Evolutionary conservation across 2,797 vertebrate species (phyloP), one percentile per base, ranked within the genome.

Genomic region (Tenualosa ilisha): DNA sequence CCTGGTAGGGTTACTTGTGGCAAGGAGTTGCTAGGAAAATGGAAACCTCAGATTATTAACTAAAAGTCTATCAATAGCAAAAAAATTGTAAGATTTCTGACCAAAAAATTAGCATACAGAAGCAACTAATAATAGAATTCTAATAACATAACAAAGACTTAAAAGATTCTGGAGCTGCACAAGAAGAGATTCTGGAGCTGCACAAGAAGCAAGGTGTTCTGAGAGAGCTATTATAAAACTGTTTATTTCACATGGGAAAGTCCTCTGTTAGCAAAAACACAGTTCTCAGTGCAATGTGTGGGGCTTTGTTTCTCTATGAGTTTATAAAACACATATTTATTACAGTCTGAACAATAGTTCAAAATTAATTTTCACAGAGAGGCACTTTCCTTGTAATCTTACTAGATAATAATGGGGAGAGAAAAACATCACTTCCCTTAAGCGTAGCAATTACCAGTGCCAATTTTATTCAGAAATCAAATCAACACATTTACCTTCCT

Each of bases 391-490:
- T 72, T 89, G 65, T 72, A 83, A 85, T 86, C 86, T 83, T 72
- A 79, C 24, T 72, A 87, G 85, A 83, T 79, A 86, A 84, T 87
- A 86, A 85, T 37, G 51, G 86, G 84, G 54, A 85, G 83, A 87
- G 83, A 12, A 81, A 43, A 85, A 82, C 81, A 82, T 85, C 86
- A 82, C 81, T 84, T 85, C 86, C 86, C 84, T 82, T 81, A 84
- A 83, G 79, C 79, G 84, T 59, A 86, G 59, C 75, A 84, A 86
- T 88, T 79, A 85, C 81, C 81, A 56, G 37, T 82, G 85, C 82
- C 86, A 85, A 81, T 81, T 81, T 68, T 83, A 31, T 84, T 86
- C 81, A 65, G 79, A 86, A 84, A 87, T 84, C 53, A 40, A 83
- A 81, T 86, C 56, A 40, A 50, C 24, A 50, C 49, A 68, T 79